Percentiles rank a stretch among this genome's conserved stretches.
Evolutionary conservation across 2,888 invertebrate genomes (phyloP).

Genomic region (Brachypterus glaber): DNA sequence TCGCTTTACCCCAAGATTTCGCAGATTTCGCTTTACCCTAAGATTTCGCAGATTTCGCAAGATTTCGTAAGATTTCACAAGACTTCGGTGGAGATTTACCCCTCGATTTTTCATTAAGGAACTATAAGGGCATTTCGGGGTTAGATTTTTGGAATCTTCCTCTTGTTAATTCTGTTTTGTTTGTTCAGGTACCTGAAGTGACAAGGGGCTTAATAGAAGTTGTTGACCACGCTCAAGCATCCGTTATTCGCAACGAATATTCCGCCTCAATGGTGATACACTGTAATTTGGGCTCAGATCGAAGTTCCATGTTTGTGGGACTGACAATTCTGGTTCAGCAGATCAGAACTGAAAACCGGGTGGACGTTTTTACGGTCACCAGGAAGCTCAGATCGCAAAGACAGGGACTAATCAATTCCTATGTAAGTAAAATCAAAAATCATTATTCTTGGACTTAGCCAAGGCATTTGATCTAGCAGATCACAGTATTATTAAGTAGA

Average conservation of each 20-base stretch:
- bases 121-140: no score
- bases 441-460: not conserved
- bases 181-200: constrained; percentile 61
- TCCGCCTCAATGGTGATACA: constrained; percentile 74
- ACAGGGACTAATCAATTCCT: constrained; percentile 72
- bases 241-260: constrained; percentile 43
- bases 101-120: no score
- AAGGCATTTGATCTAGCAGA: no score
- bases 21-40: no score
- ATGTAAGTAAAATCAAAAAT: constrained; percentile 49
- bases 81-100: no score
- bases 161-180: constrained; percentile 9
- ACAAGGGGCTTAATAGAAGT: constrained; percentile 78
- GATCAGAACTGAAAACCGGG: constrained; percentile 70
- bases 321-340: constrained; percentile 79
- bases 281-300: constrained; percentile 78
- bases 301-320: constrained; percentile 83
- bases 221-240: constrained; percentile 62
- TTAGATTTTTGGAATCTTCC: no score
- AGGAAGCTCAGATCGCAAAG: constrained; percentile 79
- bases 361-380: constrained; percentile 77
- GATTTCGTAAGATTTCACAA: no score
- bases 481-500: no score
- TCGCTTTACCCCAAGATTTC: no score
- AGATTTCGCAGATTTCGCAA: no score